A percentile compares a stretch with the other conserved stretches of the same genome.
Conservation (phyloP, 2,888 invertebrate species). For the Sabatieria punctata region DNA sequence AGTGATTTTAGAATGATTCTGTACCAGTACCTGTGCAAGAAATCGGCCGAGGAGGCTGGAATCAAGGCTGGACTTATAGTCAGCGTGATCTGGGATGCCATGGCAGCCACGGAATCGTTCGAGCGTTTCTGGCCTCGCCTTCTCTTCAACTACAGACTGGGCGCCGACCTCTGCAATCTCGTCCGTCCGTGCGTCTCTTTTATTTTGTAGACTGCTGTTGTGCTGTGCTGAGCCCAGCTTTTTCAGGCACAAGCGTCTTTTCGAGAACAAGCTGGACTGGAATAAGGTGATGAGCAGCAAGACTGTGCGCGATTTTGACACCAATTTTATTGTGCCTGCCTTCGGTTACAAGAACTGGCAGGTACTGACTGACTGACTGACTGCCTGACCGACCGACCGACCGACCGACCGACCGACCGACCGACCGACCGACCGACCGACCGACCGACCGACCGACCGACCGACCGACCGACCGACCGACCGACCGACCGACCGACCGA, state of each 20-base stretch:
- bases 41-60: constrained; percentile 38
- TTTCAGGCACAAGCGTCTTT: too few species aligned
- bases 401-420: too few species aligned
- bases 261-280: constrained; percentile 30
- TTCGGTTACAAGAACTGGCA: constrained; percentile 63
- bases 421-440: too few species aligned
- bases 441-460: too few species aligned
- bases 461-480: too few species aligned
- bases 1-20: constrained; percentile 45
- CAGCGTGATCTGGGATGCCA: constrained; percentile 64
- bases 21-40: constrained; percentile 50
- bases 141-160: constrained; percentile 56
- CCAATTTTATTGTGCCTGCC: constrained; percentile 62
- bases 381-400: too few species aligned
- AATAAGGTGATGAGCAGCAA: constrained; percentile 35
- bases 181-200: constrained; percentile 29
- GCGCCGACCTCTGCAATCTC: constrained; percentile 34
- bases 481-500: too few species aligned
- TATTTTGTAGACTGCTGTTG: too few species aligned
- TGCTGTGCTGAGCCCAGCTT: too few species aligned
- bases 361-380: too few species aligned
- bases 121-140: constrained; percentile 54
- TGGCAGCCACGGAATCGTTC: constrained; percentile 36
- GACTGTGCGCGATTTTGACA: constrained; percentile 63
- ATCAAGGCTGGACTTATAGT: constrained; percentile 55